Base-by-base conservation (phyloP, 1,140 invertebrate species). In the Papilio helenus region DNA sequence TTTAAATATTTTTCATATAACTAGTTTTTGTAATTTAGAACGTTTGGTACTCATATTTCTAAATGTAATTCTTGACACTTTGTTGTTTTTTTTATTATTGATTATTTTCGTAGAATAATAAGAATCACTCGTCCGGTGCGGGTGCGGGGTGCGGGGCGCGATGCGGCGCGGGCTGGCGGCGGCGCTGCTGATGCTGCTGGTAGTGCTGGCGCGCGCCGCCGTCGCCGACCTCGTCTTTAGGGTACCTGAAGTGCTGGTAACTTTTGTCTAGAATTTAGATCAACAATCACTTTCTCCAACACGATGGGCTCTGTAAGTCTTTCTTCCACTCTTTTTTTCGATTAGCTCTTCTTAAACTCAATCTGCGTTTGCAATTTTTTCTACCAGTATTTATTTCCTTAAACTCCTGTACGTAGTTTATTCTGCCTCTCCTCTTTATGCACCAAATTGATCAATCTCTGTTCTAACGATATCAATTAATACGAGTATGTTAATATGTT, bases 191-290 rank as follows among this genome's bases (percentile, higher is more conserved):
- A 49, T 80, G 73, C 79, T 88, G 78, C 72, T 83, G 79, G 78
- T 71, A 79, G 72, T 82, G 82, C 81, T 82, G 81, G 65, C 44
- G 58, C 65, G 76, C 34, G 79, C 79, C 16, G 79, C 79, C 44
- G 72, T 71, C 34, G 86, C 84, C 12, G 92, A 93, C 85, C 86
- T 93, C 86, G 88, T 92, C 84, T 93, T 93, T 86, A 81, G 90
- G 71, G 92, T 93, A 74, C 92, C 92, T 39, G 91, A 92, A 83
- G 92, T 93, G 61, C 58, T 92, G 88, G 92, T 92, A 76, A 82
- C 85, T 82, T 65, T 12, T 26, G 72, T 51, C 29, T 74, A 51
- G 44, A 23, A 29, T 51, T 74, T 74, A 51, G 44, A 23, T 49
- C 44, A 16, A n/a, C 34, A 18, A 10, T 49, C 9, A 23, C 44